Base-by-base conservation (phyloP, 2,888 invertebrate species). In the Paralinhomoeus sp. region DNA sequence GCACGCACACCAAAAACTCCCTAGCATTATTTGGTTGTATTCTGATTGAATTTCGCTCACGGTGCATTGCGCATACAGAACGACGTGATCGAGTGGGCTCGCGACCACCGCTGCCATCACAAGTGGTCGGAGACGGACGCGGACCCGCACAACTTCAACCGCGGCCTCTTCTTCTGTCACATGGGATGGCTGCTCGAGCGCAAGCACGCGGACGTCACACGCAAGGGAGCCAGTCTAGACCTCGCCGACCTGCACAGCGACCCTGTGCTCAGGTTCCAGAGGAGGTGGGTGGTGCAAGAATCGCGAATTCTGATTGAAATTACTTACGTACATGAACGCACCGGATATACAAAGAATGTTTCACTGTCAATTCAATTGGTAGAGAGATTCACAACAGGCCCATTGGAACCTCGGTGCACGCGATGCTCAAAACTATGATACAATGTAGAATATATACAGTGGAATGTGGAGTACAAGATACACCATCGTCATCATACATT, bases 81-180 rank as follows among this genome's bases (percentile, higher is more conserved):
- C 63, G 77, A 77, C 59, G 75, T 84, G 47, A 78, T 77, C 62
- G 81, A 82, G 60, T 85, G 84, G 84, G 76, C 79, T 0, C 68
- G 79, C 24, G 79, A 80, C 58, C 81, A 82, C 60, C 71, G 79
- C 5, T 73, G 77, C 47, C 80, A 87, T 63, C 85, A 87, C 70
- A 87, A 85, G 64, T 85, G 76, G 67, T 80, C 79, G 21, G 85
- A 87, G 63, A 87, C 85, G 0, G 77, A 85, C 62, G 85, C 84
- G 1, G 85, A 87, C 67, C 85, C 85, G 0, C 84, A 87, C 63
- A 84, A 85, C 61, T 81, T 84, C 2, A 80, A 70, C 42, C 72
- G 85, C 24, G 91, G 91, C 13, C 85, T 91, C 69, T 89, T 89
- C 73, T 91, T 89, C 68, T 75, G 87, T 0, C 91, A 91, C 64